A percentile compares a stretch with the other conserved stretches of the same genome.
Evolutionary conservation across 2,888 invertebrate species (phyloP).

Genomic region (Xanthorhoe spadicearia): DNA sequence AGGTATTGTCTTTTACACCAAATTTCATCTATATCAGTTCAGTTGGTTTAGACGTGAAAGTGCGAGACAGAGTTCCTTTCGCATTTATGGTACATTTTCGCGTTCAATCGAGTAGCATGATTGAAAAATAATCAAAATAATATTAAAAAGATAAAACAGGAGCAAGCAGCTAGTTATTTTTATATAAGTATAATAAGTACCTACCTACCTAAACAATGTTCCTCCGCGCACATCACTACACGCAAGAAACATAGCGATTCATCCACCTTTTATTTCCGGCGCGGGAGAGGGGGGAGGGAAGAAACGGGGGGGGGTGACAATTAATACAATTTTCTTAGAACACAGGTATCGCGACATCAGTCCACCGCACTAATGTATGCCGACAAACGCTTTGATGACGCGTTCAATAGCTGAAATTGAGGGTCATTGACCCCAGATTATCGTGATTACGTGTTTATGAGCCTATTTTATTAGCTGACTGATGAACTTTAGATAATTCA

Average conservation of each 20-base stretch:
- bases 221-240: slow-evolving; percentile 23
- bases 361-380: slow-evolving; percentile 40
- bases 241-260: slow-evolving; percentile 36
- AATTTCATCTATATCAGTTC: too few species aligned
- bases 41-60: too few species aligned
- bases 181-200: too few species aligned
- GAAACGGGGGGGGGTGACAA: slow-evolving; percentile 35
- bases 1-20: too few species aligned
- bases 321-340: slow-evolving; percentile 50
- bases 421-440: slow-evolving; percentile 14
- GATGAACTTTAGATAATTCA: slow-evolving; percentile 21
- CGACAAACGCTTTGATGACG: slow-evolving; percentile 36
- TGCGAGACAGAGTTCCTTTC: too few species aligned
- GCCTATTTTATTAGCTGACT: slow-evolving; percentile 19
- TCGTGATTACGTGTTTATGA: slow-evolving; percentile 24
- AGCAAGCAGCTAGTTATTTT: too few species aligned
- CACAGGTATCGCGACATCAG: slow-evolving; percentile 35
- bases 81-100: too few species aligned
- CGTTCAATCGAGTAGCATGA: too few species aligned
- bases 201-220: too few species aligned
- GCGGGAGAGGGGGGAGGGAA: slow-evolving; percentile 2
- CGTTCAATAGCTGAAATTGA: slow-evolving; percentile 30
- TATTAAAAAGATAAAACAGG: too few species aligned
- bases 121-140: too few species aligned
- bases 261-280: slow-evolving; percentile 47